Percentiles rank a stretch among this genome's conserved stretches.
These are phyloP conservation scores for Aphelenchoides avenae DNA, from an alignment of 1,140 invertebrate species.

Conservation along the genomic window DNA sequence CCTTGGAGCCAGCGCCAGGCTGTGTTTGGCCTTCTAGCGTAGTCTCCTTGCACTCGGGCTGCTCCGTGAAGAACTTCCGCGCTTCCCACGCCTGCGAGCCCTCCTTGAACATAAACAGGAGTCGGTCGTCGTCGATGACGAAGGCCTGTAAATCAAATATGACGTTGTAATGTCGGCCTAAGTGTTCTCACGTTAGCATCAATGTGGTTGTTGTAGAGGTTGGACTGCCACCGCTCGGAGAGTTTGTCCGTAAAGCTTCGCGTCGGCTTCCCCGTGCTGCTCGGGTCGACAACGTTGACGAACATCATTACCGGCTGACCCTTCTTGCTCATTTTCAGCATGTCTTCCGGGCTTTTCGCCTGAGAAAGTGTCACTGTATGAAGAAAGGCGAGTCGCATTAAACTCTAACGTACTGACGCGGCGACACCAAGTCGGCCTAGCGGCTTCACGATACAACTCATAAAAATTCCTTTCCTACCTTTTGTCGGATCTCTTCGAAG, in stretches of 20 bases:
- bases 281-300: slow-evolving; percentile 68
- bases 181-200: slow-evolving; percentile 40
- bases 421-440: no score
- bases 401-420: no score
- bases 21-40: slow-evolving; percentile 72
- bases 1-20: slow-evolving; percentile 57
- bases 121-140: slow-evolving; percentile 80
- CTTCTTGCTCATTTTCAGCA: slow-evolving; percentile 83
- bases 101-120: slow-evolving; percentile 92
- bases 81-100: slow-evolving; percentile 89
- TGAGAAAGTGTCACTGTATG: no score
- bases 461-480: no score
- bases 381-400: no score
- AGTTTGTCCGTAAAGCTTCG: slow-evolving; percentile 39
- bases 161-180: no score
- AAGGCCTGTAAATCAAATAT: slow-evolving; percentile 67
- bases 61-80: slow-evolving; percentile 83
- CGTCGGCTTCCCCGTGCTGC: slow-evolving; percentile 12
- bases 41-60: slow-evolving; percentile 69
- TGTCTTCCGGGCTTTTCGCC: slow-evolving; percentile 70
- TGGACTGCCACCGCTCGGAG: slow-evolving; percentile 35
- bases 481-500: slow-evolving; percentile 27
- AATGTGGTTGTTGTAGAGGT: slow-evolving; percentile 41
- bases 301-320: slow-evolving; percentile 94
- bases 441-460: no score